A percentile compares a stretch with the other conserved stretches of the same genome.
Evolutionary conservation across 2,888 invertebrate genomes (phyloP).

Genomic region (Erebia ligea): DNA sequence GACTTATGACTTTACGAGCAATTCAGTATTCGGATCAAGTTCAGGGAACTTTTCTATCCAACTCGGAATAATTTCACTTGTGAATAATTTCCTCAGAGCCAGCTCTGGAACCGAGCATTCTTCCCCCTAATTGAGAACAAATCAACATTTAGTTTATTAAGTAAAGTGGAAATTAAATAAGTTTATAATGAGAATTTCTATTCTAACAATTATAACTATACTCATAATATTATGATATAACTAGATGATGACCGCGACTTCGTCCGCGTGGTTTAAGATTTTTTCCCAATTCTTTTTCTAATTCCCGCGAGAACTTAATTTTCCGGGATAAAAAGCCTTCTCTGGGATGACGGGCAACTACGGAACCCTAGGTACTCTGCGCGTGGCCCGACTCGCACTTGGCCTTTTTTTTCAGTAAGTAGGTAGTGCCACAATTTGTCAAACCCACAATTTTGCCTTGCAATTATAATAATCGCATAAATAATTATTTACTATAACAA

Average conservation of each 20-base stretch:
- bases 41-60: slow-evolving; percentile 41
- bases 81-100: slow-evolving; percentile 34
- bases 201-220: too few relatives aligned
- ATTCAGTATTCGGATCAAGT: slow-evolving; percentile 42
- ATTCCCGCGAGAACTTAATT: too few relatives aligned
- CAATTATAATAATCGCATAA: neutral
- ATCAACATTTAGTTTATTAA: neutral
- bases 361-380: too few relatives aligned
- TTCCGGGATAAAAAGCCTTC: too few relatives aligned
- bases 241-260: too few relatives aligned
- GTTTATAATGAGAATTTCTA: neutral
- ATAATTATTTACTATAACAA: neutral
- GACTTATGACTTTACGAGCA: slow-evolving; percentile 40
- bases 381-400: too few relatives aligned
- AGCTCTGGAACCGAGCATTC: slow-evolving; percentile 22
- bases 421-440: neutral
- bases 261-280: too few relatives aligned
- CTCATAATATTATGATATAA: too few relatives aligned
- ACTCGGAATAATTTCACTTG: slow-evolving; percentile 42
- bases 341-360: too few relatives aligned
- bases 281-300: too few relatives aligned
- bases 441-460: neutral
- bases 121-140: slow-evolving; percentile 23
- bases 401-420: too few relatives aligned
- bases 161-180: neutral